A percentile compares a stretch with the other conserved stretches of the same genome.
Conservation (phyloP, 2,797 vertebrate species). For the Pitangus sulphuratus region DNA sequence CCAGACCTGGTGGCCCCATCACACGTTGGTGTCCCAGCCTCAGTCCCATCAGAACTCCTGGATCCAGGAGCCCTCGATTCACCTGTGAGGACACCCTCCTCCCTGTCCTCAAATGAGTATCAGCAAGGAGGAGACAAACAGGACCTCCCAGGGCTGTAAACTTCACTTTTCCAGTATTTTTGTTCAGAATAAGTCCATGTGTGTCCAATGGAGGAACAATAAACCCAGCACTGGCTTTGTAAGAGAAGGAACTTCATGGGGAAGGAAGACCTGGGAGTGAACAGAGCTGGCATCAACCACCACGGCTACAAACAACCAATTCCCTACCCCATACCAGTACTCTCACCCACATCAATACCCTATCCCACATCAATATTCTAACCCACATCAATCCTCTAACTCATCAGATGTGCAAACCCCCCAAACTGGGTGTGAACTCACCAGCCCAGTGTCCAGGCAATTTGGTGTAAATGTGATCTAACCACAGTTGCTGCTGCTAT, state of each 20-base stretch:
- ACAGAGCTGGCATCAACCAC: not conserved
- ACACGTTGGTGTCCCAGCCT: fast-evolving
- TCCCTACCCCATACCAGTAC: not conserved
- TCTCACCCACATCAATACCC: not conserved
- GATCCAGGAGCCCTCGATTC: fast-evolving
- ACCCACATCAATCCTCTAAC: fast-evolving
- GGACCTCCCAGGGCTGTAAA: not conserved
- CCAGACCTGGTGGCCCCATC: not conserved
- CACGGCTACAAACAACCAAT: not conserved
- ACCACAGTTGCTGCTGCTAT: not conserved
- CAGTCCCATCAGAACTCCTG: not conserved
- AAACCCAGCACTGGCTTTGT: fast-evolving
- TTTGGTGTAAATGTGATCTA: not conserved
- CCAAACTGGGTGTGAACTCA: not conserved
- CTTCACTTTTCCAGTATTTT: not conserved
- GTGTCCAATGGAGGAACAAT: fast-evolving
- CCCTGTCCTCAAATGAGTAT: not conserved
- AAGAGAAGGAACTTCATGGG: not conserved
- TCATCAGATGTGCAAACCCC: not conserved
- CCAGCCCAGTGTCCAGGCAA: not conserved
- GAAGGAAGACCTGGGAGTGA: not conserved
- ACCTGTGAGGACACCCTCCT: not conserved
- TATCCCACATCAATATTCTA: not conserved
- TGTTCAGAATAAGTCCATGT: fast-evolving
- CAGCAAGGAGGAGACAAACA: not conserved